A percentile compares a stretch with the other conserved stretches of the same genome.
Conservation (phyloP, 2,888 invertebrate species). For the Tachystola acroxantha region DNA sequence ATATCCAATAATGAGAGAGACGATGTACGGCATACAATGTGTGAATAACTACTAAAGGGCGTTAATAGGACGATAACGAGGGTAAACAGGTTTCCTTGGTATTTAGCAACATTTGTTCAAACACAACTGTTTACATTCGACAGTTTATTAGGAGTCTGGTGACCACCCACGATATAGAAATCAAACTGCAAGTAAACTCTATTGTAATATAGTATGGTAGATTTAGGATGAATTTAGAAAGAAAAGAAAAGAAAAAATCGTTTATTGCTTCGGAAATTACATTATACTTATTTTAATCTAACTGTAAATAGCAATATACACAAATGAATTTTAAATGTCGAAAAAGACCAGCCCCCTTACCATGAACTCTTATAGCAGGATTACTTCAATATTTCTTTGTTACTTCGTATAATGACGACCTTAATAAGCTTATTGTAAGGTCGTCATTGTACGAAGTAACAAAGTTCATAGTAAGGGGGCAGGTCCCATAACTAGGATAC, state of each 20-base stretch:
- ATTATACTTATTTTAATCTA: no score
- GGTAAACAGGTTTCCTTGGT: conserved; percentile 8
- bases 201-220: background rate
- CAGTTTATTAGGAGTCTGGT: background rate
- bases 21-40: background rate
- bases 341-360: no score
- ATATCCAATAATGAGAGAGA: conserved; percentile 1
- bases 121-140: conserved; percentile 2
- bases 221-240: background rate
- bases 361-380: no score
- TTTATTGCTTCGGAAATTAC: background rate
- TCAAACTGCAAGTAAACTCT: background rate
- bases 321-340: no score
- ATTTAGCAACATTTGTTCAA: conserved; percentile 4
- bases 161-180: background rate
- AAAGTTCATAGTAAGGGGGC: no score
- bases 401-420: no score
- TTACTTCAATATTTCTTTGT: background rate
- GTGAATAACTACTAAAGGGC: conserved; percentile 8
- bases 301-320: no score
- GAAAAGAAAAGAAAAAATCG: background rate
- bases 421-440: no score
- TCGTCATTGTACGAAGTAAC: no score
- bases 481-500: no score
- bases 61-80: conserved; percentile 12